These are phyloP conservation scores for Drosophila siamana DNA, from an alignment of 2,888 invertebrate species.

Conservation along the genomic window DNA sequence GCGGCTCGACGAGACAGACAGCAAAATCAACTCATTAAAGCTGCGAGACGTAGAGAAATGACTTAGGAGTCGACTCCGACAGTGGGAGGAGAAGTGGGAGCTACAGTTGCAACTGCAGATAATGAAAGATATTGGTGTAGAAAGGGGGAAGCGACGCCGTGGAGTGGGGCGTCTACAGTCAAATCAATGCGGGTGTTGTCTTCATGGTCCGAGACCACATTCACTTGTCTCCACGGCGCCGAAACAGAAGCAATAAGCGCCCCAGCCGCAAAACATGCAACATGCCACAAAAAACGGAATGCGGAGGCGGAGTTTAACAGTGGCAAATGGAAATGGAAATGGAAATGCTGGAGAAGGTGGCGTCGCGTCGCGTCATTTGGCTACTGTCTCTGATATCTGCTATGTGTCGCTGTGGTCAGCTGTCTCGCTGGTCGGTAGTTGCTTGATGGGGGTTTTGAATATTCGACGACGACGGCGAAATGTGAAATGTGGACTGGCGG, in stretches of 20 bases:
- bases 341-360: constrained; percentile 29
- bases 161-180: constrained; percentile 18
- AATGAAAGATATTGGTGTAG: not conserved
- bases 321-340: constrained; percentile 26
- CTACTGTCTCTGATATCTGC: constrained; percentile 27
- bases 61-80: constrained; percentile 13
- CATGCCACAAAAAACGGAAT: constrained; percentile 30
- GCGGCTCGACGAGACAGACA: constrained; percentile 3
- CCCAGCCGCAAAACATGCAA: constrained; percentile 33
- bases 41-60: constrained; percentile 35
- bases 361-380: constrained; percentile 21
- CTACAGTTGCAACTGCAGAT: constrained; percentile 1
- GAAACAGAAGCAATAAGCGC: constrained; percentile 66
- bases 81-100: constrained; percentile 11
- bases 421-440: constrained; percentile 1
- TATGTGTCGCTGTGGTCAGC: constrained; percentile 38
- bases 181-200: constrained; percentile 78
- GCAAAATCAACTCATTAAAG: constrained; percentile 75
- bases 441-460: too few species aligned
- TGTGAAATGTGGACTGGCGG: constrained; percentile 40
- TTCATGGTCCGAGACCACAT: constrained; percentile 57
- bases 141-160: not conserved
- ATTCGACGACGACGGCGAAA: constrained; percentile 18
- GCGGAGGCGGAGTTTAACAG: constrained; percentile 47
- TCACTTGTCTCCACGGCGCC: constrained; percentile 65